Evolutionary conservation across 2,113 vertebrate genomes (phyloP), one percentile per base, ranked within the genome.

Genomic region (Macrotus californicus): DNA sequence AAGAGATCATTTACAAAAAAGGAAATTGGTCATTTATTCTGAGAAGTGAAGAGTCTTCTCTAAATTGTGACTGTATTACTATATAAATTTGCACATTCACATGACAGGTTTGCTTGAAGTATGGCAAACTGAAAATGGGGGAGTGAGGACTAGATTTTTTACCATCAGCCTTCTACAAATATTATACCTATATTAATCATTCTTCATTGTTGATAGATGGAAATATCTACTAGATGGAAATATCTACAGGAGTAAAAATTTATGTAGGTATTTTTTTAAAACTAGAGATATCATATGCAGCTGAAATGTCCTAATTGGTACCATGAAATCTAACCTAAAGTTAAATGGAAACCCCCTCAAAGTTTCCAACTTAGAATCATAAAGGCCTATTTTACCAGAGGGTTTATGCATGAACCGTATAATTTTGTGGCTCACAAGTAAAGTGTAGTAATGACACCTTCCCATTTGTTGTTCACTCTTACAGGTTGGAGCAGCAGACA

Each of bases 261-360:
- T 56, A 73, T 39, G 18, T 31, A 4, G 24, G 31, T 75, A 24
- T 85, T 89, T 72, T 82, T 77, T 46, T 41, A 12, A 92, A 46
- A 61, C 83, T 54, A 88, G 29, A 64, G 9, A 36, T 43, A 79
- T 6, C 34, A 66, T 5, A 26, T 81, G 50, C 43, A 87, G 24
- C 9, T 39, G 61, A 61, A 87, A 89, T 54, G 15, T 56, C 26
- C 34, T 75, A 15, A 77, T 75, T 48, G 81, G 41, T 69, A 52
- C 34, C 36, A 81, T 72, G 26, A n/a, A 76, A 93, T 81, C 10
- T 87, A 56, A 88, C 9, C 34, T 85, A 41, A 89, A 85, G 24
- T n/a, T 73, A 86, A 89, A 48, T 34, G 84, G 75, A 94, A 93
- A 94, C 64, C 59, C 64, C 69, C 84, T 95, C 39, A 93, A 61